Evolutionary conservation across 2,797 vertebrate genomes (phyloP), one percentile per base, ranked within the genome.

Genomic region (Rhodeus uyekii): DNA sequence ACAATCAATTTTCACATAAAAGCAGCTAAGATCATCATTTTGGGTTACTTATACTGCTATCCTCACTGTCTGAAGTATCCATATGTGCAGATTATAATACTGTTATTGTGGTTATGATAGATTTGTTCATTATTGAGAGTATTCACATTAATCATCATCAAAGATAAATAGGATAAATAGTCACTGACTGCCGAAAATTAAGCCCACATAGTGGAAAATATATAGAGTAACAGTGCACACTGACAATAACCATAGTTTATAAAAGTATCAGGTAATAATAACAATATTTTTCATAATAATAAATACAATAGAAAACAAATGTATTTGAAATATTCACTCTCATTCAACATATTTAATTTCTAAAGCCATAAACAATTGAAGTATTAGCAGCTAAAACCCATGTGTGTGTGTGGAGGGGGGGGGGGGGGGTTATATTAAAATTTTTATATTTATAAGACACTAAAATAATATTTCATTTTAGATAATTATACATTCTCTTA

Each of bases 231-330:
- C 74, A 91, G 88, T 88, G 93, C 85, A 93, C 89, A 92, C 87
- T 71, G 72, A 92, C 86, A 83, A 69, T 86, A 88, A 87, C 90
- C 81, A 86, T 79, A 83, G 32, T 68, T 83, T 80, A 78, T 84
- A 80, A 87, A 90, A 87, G 80, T 18, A 83, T 86, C 88, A 87
- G 87, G 85, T 89, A 87, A 90, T 85, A 91, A 90, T 75, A 75
- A 90, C 84, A 90, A 86, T 88, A 85, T 89, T 88, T 91, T 92
- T 75, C n/a, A 50, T 27, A 46, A 68, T 19, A 92, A 92, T 93
- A 94, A 91, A 94, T 89, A 94, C 91, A 91, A 93, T 96, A 97
- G 88, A 97, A 97, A 97, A 96, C 91, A 90, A 78, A 75, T 93
- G 89, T 93, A 90, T 88, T 89, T 84, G 88, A 92, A 91, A 87